Evolutionary conservation across 2,113 vertebrate genomes (phyloP), one percentile per base, ranked within the genome.

Genomic region (Corynorhinus townsendii): DNA sequence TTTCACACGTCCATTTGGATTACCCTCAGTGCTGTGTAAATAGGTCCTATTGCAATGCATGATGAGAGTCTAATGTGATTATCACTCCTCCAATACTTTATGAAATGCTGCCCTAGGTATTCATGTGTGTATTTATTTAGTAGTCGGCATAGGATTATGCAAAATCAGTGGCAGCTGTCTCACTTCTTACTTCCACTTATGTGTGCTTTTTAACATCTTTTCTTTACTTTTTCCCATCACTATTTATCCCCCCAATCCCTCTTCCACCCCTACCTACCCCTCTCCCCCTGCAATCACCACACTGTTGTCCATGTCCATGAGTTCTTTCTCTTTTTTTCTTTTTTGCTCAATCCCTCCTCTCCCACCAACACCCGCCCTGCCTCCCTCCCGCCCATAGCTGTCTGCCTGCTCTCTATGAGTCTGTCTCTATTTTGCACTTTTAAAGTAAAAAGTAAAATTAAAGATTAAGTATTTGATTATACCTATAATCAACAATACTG

Each of bases 401-500:
- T 33, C 62, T 66, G 62, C 62, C 30, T 66, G 14, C 62, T 66
- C 62, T 33, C 64, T 66, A 5, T 30, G 30, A 66, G 6, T 66
- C 30, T 7, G 64, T 66, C 30, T 66, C 64, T 66, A 33, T 33
- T 66, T 66, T n/a, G 47, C 52, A 40, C 2, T 94, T 93, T 96
- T 91, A 71, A 83, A 86, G 73, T 81, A 40, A 95, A 97, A 83
- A 95, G 77, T n/a, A 19, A 85, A 54, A 75, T 47, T 62, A 62
- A 80, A 79, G 33, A 28, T n/a, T 72, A 81, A 52, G 2, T 69
- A 66, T 28, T 81, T 88, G 10, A 83, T 83, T 28, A 4, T 45
- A 8, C 22, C 59, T 20, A 47, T n/a, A 49, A 16, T 59, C 56
- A 52, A 11, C 22, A 56, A 9, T 14, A 33, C 33, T 33, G 1